These are phyloP conservation scores for Periophthalmodon schlosseri DNA, from an alignment of 2,113 vertebrate genomes.

Conservation along the genomic window DNA sequence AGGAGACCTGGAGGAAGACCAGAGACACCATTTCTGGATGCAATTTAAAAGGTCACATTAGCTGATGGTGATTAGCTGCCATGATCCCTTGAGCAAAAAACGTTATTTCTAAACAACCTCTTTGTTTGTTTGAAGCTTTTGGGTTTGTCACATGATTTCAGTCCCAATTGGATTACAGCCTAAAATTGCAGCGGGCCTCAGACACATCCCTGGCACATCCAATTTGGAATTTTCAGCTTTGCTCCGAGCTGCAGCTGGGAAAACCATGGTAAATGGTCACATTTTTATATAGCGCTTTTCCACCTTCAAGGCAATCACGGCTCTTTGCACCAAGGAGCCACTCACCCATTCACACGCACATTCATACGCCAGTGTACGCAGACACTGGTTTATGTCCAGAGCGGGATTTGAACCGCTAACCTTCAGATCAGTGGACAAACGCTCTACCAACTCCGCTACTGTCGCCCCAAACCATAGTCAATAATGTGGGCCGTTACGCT, in stretches of 20 bases:
- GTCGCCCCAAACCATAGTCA: conserved; percentile 3
- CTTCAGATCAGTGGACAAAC: too few relatives aligned
- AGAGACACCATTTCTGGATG: background rate
- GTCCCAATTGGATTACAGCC: conserved; percentile 35
- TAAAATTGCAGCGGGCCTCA: conserved; percentile 26
- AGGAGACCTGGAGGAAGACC: background rate
- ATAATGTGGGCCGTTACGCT: conserved; percentile 57
- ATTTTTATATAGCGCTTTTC: too few relatives aligned
- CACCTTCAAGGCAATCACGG: too few relatives aligned
- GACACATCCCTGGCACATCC: conserved; percentile 35
- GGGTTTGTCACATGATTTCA: conserved; percentile 32
- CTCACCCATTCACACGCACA: too few relatives aligned
- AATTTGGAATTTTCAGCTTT: conserved; percentile 41
- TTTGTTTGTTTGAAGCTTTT: conserved; percentile 23
- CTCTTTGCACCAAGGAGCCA: too few relatives aligned
- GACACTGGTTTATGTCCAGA: too few relatives aligned
- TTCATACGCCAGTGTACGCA: too few relatives aligned
- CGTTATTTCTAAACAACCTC: conserved; percentile 11
- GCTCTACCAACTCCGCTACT: too few relatives aligned
- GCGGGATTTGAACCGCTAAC: too few relatives aligned
- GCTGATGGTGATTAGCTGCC: background rate
- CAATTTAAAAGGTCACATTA: background rate
- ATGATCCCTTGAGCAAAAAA: background rate
- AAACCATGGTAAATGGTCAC: background rate
- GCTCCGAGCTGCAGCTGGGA: conserved; percentile 50